Base-by-base conservation (phyloP, 1,140 invertebrate genomes). In the Neodiprion virginianus region DNA sequence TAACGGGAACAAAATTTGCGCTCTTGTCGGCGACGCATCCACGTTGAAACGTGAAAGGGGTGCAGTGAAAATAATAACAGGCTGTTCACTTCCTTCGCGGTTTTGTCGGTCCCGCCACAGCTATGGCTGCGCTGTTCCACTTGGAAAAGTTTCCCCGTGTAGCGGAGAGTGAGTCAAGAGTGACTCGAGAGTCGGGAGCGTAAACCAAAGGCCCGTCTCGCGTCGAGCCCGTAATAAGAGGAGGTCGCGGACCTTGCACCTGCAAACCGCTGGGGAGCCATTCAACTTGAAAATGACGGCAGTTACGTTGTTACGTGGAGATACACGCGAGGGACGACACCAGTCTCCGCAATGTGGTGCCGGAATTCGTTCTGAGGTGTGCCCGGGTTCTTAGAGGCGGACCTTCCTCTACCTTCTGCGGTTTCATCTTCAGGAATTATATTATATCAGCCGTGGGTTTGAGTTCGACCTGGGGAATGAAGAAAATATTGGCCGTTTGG, bases 41-140 rank as follows among this genome's bases (percentile, higher is more conserved):
- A 79, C 79, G 79, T 79, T 80, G 78, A 80, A 80, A 69, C 78
- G 74, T 79, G 78, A 77, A 76, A 79, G 74, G 72, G 72, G 74
- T 75, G 79, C 76, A 70, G 75, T 78, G 75, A 80, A 79, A 78
- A 80, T 65, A 14, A 65, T 65, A 14, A 23, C n/a, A 17, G 40
- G n/a, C 49, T 74, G 50, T 74, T 68, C 67, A 47, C 53, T 21
- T 11, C 72, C 72, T 69, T 23, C 23, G 40, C 40, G 49, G 17
- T 69, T 47, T 14, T 14, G 4, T 21, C 17, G 67, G 21, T 47
- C 40, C 0, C 12, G 40, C 21, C 14, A 11, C 12, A 69, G 11
- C 67, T 14, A 14, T 65, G 17, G 12, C 61, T 14, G 12, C 61
- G 21, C 4, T 47, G 23, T 23, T 7, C 17, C 67, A 47, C 21